Evolutionary conservation across 2,797 vertebrate species (phyloP).

Genomic region (Columba guinea): DNA sequence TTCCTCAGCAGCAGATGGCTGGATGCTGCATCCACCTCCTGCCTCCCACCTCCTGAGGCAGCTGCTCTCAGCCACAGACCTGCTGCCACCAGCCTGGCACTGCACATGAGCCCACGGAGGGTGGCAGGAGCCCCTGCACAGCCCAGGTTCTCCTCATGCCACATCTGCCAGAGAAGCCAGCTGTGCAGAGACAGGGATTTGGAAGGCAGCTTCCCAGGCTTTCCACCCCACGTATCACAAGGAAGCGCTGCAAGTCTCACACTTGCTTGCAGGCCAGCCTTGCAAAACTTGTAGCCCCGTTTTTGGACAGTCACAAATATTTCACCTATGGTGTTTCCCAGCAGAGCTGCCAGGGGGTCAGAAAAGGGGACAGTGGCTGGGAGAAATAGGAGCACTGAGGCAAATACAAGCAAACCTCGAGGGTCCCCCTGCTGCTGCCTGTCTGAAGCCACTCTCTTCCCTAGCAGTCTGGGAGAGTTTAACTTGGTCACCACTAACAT

Average conservation of each 20-base stretch:
- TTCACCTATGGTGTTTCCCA: not conserved
- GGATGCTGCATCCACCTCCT: not conserved
- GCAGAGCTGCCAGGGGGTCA: not conserved
- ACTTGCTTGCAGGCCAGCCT: not conserved
- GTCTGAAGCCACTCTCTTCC: not conserved
- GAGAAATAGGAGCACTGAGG: not conserved
- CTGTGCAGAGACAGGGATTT: not conserved
- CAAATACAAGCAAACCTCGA: not conserved
- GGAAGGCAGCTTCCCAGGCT: not conserved
- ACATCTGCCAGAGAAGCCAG: not conserved
- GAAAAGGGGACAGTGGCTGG: not conserved
- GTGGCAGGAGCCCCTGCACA: not conserved
- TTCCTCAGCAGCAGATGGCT: not conserved
- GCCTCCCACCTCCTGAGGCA: not conserved
- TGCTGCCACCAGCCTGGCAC: not conserved
- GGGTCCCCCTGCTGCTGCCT: not conserved
- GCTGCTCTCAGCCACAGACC: not conserved
- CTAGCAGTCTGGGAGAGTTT: not conserved
- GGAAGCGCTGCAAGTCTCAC: not conserved
- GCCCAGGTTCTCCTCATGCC: not conserved
- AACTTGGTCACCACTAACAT: not conserved
- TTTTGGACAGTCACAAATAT: not conserved
- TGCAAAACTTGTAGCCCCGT: not conserved
- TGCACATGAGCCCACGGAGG: not conserved
- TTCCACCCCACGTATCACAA: accelerated